Conservation (phyloP, 2,113 vertebrate genomes). For the Trichomycterus rosablanca region DNA sequence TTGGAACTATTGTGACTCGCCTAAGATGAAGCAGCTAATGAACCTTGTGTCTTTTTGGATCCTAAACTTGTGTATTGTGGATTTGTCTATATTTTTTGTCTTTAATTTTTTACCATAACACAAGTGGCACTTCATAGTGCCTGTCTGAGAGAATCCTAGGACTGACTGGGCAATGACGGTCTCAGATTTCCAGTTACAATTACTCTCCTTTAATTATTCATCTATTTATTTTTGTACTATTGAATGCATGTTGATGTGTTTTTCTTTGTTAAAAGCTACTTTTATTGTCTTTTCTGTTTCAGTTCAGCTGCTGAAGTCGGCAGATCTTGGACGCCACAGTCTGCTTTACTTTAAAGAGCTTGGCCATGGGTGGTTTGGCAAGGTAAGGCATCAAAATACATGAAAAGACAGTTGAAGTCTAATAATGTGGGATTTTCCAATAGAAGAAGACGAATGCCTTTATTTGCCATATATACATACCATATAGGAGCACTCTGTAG, state of each 20-base stretch:
- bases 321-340: slow-evolving; percentile 86
- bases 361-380: slow-evolving; percentile 93
- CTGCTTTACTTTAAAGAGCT: slow-evolving; percentile 94
- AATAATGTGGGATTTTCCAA: neutral
- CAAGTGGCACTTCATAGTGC: too few relatives aligned
- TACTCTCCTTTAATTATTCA: too few relatives aligned
- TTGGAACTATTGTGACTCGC: too few relatives aligned
- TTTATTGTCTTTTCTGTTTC: slow-evolving; percentile 37
- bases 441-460: too few relatives aligned
- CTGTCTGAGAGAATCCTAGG: neutral
- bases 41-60: slow-evolving; percentile 11
- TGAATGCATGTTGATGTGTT: too few relatives aligned
- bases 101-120: too few relatives aligned
- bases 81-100: neutral
- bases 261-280: neutral
- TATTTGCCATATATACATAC: too few relatives aligned
- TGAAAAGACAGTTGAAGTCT: neutral
- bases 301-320: slow-evolving; percentile 89
- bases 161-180: neutral
- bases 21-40: too few relatives aligned
- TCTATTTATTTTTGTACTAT: too few relatives aligned
- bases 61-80: neutral
- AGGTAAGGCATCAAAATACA: slow-evolving; percentile 67
- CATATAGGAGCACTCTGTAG: too few relatives aligned
- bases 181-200: slow-evolving; percentile 6